A percentile compares a stretch with the other conserved stretches of the same genome.
phyloP scores from a whole-genome alignment of 1,140 invertebrate genomes.

The Littorina saxatilis region DNA sequence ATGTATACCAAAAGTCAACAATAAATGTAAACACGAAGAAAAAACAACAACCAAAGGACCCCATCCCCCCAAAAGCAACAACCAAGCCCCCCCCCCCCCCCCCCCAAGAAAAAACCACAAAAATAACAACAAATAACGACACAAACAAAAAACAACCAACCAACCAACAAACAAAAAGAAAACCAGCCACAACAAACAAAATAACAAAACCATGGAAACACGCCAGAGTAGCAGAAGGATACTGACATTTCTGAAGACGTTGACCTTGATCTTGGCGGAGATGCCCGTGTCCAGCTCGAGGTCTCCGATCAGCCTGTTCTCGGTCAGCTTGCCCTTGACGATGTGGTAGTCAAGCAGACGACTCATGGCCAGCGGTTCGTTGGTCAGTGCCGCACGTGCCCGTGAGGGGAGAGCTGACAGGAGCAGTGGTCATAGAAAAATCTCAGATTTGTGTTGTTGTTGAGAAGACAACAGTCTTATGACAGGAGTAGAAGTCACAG shows the following conservation, averaged over 20 bases:
- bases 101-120: no score
- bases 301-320: conserved; percentile 47
- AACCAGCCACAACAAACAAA: background rate
- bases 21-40: no score
- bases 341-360: conserved; percentile 57
- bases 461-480: no score
- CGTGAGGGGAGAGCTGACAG: conserved; percentile 47
- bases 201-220: background rate
- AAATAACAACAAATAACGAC: no score
- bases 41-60: no score
- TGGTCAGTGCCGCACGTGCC: conserved; percentile 47
- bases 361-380: conserved; percentile 50
- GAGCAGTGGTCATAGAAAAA: no score
- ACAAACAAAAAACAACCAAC: no score
- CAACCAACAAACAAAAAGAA: background rate
- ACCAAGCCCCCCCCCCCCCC: no score
- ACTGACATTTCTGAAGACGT: conserved; percentile 54
- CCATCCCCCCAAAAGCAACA: no score
- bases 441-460: no score
- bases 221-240: background rate
- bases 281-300: conserved; percentile 34
- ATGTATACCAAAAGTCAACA: no score
- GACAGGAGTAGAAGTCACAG: no score
- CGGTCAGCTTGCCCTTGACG: conserved; percentile 45
- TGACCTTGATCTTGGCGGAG: conserved; percentile 52